These are phyloP conservation scores for Tipula lateralis DNA, from an alignment of 2,888 invertebrate genomes.

Conservation along the genomic window DNA sequence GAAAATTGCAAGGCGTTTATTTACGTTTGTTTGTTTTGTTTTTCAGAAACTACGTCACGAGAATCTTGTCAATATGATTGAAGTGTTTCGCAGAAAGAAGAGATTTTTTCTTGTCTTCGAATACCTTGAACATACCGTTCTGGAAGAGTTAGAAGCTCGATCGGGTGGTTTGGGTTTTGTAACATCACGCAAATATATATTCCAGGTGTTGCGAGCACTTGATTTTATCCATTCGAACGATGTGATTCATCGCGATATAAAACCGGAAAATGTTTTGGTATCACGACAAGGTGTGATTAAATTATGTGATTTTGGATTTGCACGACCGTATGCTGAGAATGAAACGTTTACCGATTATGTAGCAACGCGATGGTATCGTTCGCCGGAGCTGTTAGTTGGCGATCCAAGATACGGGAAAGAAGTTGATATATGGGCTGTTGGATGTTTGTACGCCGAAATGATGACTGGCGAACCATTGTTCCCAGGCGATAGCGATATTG, in stretches of 20 bases:
- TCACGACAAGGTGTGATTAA: constrained; percentile 76
- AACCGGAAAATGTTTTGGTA: constrained; percentile 84
- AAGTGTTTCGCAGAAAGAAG: constrained; percentile 78
- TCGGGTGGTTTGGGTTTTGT: constrained; percentile 69
- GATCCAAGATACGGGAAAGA: constrained; percentile 67
- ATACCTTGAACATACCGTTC: constrained; percentile 77
- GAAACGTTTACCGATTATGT: constrained; percentile 86
- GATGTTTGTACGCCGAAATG: constrained; percentile 81
- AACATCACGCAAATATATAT: constrained; percentile 68
- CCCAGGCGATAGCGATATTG: constrained; percentile 86
- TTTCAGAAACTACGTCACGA: constrained; percentile 78
- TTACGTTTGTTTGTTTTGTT: constrained; percentile 31
- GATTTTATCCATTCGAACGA: constrained; percentile 80
- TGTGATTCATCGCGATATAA: constrained; percentile 83
- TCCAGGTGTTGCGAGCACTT: constrained; percentile 74
- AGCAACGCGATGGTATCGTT: constrained; percentile 84
- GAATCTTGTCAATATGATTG: constrained; percentile 81
- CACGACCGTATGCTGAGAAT: constrained; percentile 65
- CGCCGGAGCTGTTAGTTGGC: constrained; percentile 79
- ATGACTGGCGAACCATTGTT: constrained; percentile 80
- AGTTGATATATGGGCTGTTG: constrained; percentile 85
- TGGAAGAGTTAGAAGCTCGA: constrained; percentile 74
- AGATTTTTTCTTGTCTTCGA: constrained; percentile 85
- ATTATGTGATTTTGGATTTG: constrained; percentile 88
- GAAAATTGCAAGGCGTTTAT: constrained; percentile 20